These are phyloP conservation scores for Platichthys flesus DNA, from an alignment of 2,113 vertebrate genomes.

Conservation along the genomic window DNA sequence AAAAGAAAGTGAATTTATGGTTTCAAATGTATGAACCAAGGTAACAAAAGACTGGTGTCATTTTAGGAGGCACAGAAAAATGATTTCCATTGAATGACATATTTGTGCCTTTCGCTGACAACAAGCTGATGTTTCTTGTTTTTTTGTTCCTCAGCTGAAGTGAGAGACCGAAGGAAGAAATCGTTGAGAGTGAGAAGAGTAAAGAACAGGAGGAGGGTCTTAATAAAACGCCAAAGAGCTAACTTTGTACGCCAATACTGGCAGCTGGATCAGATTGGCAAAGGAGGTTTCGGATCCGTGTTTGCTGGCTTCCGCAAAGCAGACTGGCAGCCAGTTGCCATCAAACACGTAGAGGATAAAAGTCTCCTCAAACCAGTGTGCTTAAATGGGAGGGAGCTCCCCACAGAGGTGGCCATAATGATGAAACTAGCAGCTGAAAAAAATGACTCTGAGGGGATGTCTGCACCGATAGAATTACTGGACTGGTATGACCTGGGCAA, in stretches of 20 bases:
- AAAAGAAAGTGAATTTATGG: no score
- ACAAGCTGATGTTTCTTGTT: no score
- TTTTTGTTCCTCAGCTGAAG: no score
- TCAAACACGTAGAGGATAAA: neutral
- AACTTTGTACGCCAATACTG: neutral
- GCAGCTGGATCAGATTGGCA: neutral
- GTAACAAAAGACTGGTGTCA: no score
- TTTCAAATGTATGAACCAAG: no score
- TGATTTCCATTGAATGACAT: no score
- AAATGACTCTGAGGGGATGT: neutral
- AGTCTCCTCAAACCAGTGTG: neutral
- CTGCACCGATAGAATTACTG: neutral
- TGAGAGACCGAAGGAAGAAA: no score
- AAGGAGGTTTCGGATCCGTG: neutral
- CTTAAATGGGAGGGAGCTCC: neutral
- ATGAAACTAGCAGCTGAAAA: neutral
- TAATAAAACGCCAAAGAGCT: no score
- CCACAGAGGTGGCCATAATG: neutral
- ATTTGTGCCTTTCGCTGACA: no score
- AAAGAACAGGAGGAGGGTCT: no score
- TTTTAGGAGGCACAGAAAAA: no score
- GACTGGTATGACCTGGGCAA: slow-evolving; percentile 10
- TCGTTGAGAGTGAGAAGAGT: fast-evolving
- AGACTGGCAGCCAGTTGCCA: neutral
- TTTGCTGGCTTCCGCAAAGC: neutral